Evolutionary conservation across 2,888 invertebrate genomes (phyloP).

Genomic region (Meiosimyza platycephala): DNA sequence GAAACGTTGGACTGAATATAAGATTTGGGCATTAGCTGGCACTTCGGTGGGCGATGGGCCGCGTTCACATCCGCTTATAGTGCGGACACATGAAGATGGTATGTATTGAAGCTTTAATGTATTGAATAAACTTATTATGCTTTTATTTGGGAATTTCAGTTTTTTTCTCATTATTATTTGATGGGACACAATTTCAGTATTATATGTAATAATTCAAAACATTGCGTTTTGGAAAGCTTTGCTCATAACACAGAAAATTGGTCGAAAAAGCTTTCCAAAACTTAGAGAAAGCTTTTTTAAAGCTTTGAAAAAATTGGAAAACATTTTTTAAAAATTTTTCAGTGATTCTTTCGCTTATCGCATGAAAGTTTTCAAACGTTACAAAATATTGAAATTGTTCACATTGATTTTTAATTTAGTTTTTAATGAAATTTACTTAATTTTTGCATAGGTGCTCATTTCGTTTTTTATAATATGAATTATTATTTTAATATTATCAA

Average conservation of each 20-base stretch:
- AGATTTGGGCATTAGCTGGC: slow-evolving; percentile 96
- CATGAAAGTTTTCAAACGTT: no score
- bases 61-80: slow-evolving; percentile 88
- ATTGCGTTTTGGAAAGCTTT: background rate
- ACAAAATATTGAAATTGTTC: background rate
- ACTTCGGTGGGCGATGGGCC: slow-evolving; percentile 97
- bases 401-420: background rate
- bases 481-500: background rate
- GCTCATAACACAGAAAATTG: background rate
- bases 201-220: no score
- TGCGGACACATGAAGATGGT: slow-evolving; percentile 99
- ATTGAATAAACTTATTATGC: slow-evolving; percentile 15
- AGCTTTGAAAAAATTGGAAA: background rate
- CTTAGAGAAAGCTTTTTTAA: background rate
- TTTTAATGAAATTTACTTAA: background rate
- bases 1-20: slow-evolving; percentile 95
- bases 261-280: background rate
- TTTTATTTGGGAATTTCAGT: background rate
- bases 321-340: no score
- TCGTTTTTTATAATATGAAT: background rate
- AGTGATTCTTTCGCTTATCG: no score
- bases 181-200: no score
- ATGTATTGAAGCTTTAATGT: slow-evolving; percentile 71
- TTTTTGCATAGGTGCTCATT: background rate
- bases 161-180: background rate